phyloP scores from a whole-genome alignment of 2,113 vertebrate genomes.

The Rhabdornis inornatus region DNA sequence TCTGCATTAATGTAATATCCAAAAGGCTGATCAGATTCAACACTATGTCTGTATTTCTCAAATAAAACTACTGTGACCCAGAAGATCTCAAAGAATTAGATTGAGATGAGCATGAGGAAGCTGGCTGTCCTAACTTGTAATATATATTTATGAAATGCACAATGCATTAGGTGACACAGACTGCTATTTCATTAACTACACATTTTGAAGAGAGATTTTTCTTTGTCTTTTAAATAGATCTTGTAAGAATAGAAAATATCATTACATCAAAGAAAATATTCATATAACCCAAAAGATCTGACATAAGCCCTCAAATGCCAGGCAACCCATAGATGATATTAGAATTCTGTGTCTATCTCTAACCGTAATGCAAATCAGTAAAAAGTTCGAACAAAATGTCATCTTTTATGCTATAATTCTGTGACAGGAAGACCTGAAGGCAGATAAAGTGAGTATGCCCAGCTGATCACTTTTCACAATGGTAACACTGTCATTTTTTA shows the following conservation, averaged over 20 bases:
- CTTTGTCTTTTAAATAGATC: constrained; percentile 49
- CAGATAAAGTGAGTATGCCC: background rate
- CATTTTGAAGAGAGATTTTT: constrained; percentile 12
- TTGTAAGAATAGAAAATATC: constrained; percentile 21
- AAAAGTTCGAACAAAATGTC: constrained; percentile 26
- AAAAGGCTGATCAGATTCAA: background rate
- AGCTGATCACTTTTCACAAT: background rate
- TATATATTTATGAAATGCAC: constrained; percentile 50
- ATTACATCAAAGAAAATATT: constrained; percentile 55
- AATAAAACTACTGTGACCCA: background rate
- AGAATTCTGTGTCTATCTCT: constrained; percentile 13
- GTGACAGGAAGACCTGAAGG: constrained; percentile 1
- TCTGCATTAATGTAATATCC: background rate
- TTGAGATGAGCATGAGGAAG: background rate
- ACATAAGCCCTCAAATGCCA: constrained; percentile 43
- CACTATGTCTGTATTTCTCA: background rate
- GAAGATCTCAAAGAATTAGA: constrained; percentile 8
- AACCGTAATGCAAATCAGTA: constrained; percentile 19
- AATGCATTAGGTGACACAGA: background rate
- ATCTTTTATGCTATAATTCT: constrained; percentile 16
- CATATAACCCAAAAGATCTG: constrained; percentile 38
- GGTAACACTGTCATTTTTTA: background rate
- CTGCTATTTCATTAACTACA: constrained; percentile 36
- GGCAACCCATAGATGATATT: background rate
- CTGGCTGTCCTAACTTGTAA: background rate